These are phyloP conservation scores for Pteronura brasiliensis DNA, from an alignment of 2,113 vertebrate genomes.

Conservation along the genomic window DNA sequence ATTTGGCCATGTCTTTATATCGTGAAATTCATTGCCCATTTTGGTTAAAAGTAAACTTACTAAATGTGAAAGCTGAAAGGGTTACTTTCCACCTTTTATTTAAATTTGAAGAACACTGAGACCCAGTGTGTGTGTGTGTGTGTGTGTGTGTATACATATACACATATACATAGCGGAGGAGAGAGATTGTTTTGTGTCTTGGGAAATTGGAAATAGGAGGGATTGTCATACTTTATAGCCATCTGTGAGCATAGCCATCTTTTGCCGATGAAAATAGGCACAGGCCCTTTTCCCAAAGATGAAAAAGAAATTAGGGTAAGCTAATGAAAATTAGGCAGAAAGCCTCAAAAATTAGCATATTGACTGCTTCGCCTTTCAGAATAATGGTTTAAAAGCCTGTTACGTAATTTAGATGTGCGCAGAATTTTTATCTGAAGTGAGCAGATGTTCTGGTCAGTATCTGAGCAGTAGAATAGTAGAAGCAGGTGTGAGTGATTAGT, in stretches of 20 bases:
- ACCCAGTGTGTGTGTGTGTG: too few species aligned
- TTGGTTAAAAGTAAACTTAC: not conserved
- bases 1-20: not conserved
- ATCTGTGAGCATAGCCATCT: not conserved
- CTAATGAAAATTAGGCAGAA: slow-evolving; percentile 47
- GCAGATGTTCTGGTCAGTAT: slow-evolving; percentile 3
- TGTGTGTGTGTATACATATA: not conserved
- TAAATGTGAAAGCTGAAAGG: not conserved
- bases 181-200: not conserved
- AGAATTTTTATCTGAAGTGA: slow-evolving; percentile 12
- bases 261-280: not conserved
- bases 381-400: slow-evolving; percentile 35
- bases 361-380: slow-evolving; percentile 4
- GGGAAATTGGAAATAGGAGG: not conserved
- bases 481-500: slow-evolving; percentile 35
- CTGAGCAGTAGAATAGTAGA: not conserved
- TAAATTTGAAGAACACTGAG: not conserved
- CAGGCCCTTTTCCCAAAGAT: not conserved
- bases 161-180: not conserved
- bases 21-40: not conserved
- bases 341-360: slow-evolving; percentile 20
- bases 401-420: not conserved
- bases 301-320: slow-evolving; percentile 20
- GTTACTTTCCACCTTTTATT: not conserved
- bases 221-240: not conserved